Conservation (phyloP, 2,113 vertebrate genomes). For the Axis porcinus region DNA sequence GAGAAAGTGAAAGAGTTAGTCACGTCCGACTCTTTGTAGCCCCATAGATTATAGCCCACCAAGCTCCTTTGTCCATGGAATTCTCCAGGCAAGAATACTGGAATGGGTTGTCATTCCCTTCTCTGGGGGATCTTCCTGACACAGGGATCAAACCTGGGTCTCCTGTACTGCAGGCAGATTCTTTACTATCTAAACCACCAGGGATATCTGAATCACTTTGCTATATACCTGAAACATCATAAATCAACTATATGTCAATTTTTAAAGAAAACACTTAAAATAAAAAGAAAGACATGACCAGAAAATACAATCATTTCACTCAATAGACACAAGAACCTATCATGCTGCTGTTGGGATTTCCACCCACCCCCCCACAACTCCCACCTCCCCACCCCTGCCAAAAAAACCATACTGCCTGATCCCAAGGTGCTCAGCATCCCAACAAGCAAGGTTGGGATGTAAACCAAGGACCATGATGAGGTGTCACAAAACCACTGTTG, state of each 20-base stretch:
- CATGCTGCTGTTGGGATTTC: background rate
- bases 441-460: background rate
- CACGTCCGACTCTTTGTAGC: accelerated
- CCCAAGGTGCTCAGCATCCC: background rate
- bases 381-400: background rate
- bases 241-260: background rate
- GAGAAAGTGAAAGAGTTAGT: background rate
- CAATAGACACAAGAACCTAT: background rate
- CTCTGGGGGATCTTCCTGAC: background rate
- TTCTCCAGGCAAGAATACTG: background rate
- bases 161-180: background rate
- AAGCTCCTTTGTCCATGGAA: background rate
- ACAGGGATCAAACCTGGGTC: background rate
- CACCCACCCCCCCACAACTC: background rate
- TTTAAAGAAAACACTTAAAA: background rate
- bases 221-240: background rate
- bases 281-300: background rate
- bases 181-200: background rate
- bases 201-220: background rate
- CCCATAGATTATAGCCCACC: background rate
- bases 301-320: background rate
- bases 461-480: accelerated
- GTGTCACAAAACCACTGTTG: accelerated
- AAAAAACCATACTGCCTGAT: background rate
- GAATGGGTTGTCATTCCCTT: background rate